A percentile compares a stretch with the other conserved stretches of the same genome.
phyloP scores from a whole-genome alignment of 2,797 vertebrate species.

The Sebastolobus altivelis region DNA sequence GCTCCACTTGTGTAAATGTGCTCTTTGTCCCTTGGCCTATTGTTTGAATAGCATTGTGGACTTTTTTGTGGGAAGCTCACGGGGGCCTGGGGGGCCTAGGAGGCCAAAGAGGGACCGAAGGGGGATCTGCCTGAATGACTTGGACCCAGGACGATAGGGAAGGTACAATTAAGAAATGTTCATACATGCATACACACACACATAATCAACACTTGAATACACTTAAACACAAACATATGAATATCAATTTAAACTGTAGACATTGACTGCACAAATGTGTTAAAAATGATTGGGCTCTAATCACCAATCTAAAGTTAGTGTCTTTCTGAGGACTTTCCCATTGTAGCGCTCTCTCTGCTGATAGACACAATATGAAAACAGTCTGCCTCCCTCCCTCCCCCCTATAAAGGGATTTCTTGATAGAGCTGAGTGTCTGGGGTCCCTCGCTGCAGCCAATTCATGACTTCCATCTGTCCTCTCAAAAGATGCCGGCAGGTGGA shows the following conservation, averaged over 20 bases:
- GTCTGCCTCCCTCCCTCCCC: constrained; percentile 41
- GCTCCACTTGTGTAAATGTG: constrained; percentile 93
- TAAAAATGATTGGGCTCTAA: not conserved
- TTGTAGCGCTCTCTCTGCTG: constrained; percentile 33
- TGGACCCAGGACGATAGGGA: constrained; percentile 60
- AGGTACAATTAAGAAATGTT: constrained; percentile 71
- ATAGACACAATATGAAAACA: constrained; percentile 71
- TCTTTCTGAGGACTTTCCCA: constrained; percentile 32
- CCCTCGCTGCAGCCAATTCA: constrained; percentile 73
- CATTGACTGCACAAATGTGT: not conserved
- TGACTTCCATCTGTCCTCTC: constrained; percentile 80
- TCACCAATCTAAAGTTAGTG: constrained; percentile 11
- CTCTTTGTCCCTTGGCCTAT: constrained; percentile 91
- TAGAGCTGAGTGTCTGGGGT: constrained; percentile 68
- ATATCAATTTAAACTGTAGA: constrained; percentile 7
- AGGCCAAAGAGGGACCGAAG: constrained; percentile 84
- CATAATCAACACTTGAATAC: constrained; percentile 21
- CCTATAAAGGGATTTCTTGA: constrained; percentile 73
- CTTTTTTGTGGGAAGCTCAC: constrained; percentile 88
- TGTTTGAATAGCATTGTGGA: constrained; percentile 93
- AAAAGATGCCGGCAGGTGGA: constrained; percentile 75
- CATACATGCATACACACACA: constrained; percentile 11
- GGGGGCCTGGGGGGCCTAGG: constrained; percentile 81
- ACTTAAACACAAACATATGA: not conserved
- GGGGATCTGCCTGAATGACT: constrained; percentile 81